Evolutionary conservation across 2,888 invertebrate genomes (phyloP).

Genomic region (Plebejus anna): DNA sequence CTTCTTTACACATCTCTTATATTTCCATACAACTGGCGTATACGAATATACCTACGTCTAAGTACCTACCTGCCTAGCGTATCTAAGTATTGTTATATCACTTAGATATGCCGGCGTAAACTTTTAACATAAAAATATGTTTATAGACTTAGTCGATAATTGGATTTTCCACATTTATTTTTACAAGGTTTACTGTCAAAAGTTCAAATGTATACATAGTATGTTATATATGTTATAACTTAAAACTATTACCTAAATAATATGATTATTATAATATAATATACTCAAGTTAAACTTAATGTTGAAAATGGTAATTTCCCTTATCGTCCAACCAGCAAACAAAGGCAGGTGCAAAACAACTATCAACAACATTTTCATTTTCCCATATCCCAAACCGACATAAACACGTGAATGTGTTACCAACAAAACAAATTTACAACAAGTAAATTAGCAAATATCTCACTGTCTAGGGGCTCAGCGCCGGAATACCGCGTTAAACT

Average conservation of each 20-base stretch:
- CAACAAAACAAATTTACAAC: constrained; percentile 70
- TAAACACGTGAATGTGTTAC: constrained; percentile 40
- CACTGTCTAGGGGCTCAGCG: constrained; percentile 62
- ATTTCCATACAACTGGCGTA: constrained; percentile 44
- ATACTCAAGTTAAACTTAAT: not conserved
- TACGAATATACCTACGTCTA: constrained; percentile 38
- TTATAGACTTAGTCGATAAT: not conserved
- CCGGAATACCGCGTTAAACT: constrained; percentile 63
- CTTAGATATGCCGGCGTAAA: not conserved
- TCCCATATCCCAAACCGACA: constrained; percentile 11
- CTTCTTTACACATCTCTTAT: constrained; percentile 44
- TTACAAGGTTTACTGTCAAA: not conserved
- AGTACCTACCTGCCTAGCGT: constrained; percentile 32
- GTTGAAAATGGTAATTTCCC: not conserved
- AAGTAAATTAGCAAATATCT: constrained; percentile 74
- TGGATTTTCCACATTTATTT: too few species aligned
- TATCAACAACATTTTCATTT: constrained; percentile 14
- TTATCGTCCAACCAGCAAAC: not conserved
- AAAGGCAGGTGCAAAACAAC: constrained; percentile 2
- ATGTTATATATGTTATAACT: too few species aligned
- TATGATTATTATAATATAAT: not conserved
- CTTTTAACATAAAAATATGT: not conserved
- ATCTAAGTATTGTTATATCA: constrained; percentile 20
- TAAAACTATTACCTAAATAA: too few species aligned
- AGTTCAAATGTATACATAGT: too few species aligned